Conservation (phyloP, 2,797 vertebrate genomes). For the Cetoscarus ocellatus region DNA sequence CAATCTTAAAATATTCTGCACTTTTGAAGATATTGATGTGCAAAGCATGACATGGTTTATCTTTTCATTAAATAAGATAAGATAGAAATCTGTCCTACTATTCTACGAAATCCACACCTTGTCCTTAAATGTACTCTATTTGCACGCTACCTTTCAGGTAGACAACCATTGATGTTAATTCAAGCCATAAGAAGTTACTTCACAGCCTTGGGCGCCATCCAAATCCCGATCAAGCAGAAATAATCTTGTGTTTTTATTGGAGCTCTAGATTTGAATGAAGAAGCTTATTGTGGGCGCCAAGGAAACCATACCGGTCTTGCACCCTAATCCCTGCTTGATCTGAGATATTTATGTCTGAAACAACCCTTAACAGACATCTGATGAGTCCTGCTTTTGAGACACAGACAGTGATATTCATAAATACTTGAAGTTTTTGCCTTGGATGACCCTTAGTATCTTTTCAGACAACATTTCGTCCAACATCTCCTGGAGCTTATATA, state of each 20-base stretch:
- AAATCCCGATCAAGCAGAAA: constrained; percentile 52
- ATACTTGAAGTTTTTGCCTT: constrained; percentile 39
- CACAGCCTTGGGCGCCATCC: constrained; percentile 18
- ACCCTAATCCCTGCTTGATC: constrained; percentile 55
- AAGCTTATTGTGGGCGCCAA: constrained; percentile 52
- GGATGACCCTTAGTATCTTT: constrained; percentile 1
- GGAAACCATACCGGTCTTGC: constrained; percentile 38
- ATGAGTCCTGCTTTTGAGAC: constrained; percentile 29
- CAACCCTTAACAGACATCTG: constrained; percentile 46
- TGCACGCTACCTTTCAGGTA: constrained; percentile 25
- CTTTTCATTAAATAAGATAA: too few relatives aligned
- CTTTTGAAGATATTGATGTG: too few relatives aligned
- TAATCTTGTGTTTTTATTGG: constrained; percentile 53
- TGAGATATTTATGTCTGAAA: constrained; percentile 52
- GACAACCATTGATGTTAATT: constrained; percentile 31
- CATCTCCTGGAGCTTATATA: too few relatives aligned
- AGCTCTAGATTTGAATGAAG: constrained; percentile 53
- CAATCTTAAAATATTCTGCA: too few relatives aligned
- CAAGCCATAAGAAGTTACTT: constrained; percentile 38
- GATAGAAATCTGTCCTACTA: constrained; percentile 6
- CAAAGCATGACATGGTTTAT: too few relatives aligned
- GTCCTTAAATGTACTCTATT: constrained; percentile 10
- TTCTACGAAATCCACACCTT: constrained; percentile 6
- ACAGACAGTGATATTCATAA: constrained; percentile 12
- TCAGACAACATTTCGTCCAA: background rate